Evolutionary conservation across 2,113 vertebrate species (phyloP).

Genomic region (Nothobranchius kuhntae): DNA sequence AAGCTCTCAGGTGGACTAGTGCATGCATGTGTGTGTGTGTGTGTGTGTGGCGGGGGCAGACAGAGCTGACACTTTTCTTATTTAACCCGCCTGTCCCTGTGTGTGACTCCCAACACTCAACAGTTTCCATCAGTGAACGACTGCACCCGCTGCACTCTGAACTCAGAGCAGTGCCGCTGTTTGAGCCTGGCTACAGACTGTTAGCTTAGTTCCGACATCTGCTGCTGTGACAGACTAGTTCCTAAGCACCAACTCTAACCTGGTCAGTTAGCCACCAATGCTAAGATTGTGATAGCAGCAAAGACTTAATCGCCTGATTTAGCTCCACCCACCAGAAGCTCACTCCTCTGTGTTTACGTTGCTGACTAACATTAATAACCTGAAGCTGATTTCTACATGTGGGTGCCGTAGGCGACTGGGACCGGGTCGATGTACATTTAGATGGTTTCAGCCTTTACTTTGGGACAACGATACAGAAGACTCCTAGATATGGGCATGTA

Average conservation of each 20-base stretch:
- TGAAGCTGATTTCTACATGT: too few species aligned
- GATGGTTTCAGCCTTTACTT: too few species aligned
- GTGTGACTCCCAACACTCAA: conserved; percentile 36
- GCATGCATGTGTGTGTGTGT: conserved; percentile 21
- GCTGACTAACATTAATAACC: too few species aligned
- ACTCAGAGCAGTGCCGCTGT: conserved; percentile 19
- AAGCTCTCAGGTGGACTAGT: conserved; percentile 61
- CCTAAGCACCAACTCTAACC: conserved; percentile 1
- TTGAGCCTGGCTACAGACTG: neutral
- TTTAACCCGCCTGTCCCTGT: conserved; percentile 57
- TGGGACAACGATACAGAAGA: too few species aligned
- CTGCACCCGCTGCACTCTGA: conserved; percentile 40
- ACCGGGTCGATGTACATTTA: too few species aligned
- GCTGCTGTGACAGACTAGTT: neutral
- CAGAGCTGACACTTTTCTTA: conserved; percentile 66
- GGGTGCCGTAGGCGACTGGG: too few species aligned
- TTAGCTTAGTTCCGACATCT: conserved; percentile 21
- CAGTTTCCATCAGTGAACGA: conserved; percentile 46
- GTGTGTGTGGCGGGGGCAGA: conserved; percentile 18
- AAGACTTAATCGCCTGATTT: too few species aligned
- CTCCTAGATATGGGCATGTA: too few species aligned
- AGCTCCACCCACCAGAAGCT: too few species aligned
- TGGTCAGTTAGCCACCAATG: too few species aligned
- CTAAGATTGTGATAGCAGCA: too few species aligned
- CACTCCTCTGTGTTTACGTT: too few species aligned